Evolutionary conservation across 1,140 invertebrate genomes (phyloP).

Genomic region (Drosophila pruinosa): DNA sequence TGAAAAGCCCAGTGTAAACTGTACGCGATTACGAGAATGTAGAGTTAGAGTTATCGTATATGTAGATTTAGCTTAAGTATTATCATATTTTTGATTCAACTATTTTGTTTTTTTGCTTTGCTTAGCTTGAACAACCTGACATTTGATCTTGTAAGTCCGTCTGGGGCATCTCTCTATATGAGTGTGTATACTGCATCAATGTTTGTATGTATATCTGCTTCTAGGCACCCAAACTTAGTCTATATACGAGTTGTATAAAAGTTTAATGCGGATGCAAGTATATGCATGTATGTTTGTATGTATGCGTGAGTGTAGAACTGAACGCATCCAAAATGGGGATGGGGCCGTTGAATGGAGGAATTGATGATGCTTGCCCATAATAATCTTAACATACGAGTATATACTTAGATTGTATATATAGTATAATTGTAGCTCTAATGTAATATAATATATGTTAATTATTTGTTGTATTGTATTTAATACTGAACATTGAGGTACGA

Average conservation of each 20-base stretch:
- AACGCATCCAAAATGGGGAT: not conserved
- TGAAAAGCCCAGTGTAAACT: constrained; percentile 79
- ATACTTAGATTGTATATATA: constrained; percentile 11
- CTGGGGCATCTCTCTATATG: constrained; percentile 19
- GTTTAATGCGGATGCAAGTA: not conserved
- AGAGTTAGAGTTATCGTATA: constrained; percentile 25
- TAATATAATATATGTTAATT: constrained; percentile 14
- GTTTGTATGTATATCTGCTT: constrained; percentile 4
- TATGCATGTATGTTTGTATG: not conserved
- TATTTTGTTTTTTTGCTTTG: constrained; percentile 41
- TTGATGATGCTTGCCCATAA: not conserved
- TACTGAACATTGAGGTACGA: constrained; percentile 79
- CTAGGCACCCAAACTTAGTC: constrained; percentile 44
- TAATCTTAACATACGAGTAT: not conserved
- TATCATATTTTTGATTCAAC: constrained; percentile 1
- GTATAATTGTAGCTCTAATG: constrained; percentile 17
- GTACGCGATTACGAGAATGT: constrained; percentile 48
- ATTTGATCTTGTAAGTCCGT: constrained; percentile 55
- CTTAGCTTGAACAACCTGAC: constrained; percentile 55
- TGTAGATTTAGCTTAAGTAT: constrained; percentile 39
- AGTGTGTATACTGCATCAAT: not conserved
- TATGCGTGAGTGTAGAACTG: not conserved
- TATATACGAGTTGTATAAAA: constrained; percentile 10
- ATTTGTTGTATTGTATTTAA: constrained; percentile 52
- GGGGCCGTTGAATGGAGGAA: not conserved